phyloP scores from a whole-genome alignment of 1,140 invertebrate species.

The Microplitis demolitor region DNA sequence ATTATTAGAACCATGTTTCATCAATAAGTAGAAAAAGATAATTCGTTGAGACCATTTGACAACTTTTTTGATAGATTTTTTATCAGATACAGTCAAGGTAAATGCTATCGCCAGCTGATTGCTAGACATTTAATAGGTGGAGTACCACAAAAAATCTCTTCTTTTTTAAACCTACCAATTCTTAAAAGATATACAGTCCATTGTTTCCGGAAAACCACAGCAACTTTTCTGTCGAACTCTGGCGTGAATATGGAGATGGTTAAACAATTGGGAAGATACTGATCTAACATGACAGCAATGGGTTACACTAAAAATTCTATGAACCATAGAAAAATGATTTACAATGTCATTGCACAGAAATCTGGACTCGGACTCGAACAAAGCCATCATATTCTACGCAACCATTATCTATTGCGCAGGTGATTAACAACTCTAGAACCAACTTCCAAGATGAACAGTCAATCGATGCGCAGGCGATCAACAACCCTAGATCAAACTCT shows the following conservation, averaged over 20 bases:
- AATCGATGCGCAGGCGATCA: no score
- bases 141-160: neutral
- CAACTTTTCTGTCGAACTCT: no score
- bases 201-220: neutral
- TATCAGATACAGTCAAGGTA: neutral
- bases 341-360: neutral
- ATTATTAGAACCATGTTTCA: neutral
- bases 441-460: no score
- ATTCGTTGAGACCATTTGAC: neutral
- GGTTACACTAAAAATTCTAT: neutral
- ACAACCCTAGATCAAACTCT: neutral
- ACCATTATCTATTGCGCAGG: no score
- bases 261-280: neutral
- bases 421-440: no score
- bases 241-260: no score
- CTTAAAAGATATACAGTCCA: neutral
- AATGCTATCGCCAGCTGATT: neutral
- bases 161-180: neutral
- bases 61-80: neutral
- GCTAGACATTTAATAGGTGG: neutral
- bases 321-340: neutral
- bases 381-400: no score
- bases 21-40: neutral
- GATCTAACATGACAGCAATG: neutral
- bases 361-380: no score